These are phyloP conservation scores for Pseudolycoriella hygida DNA, from an alignment of 2,888 invertebrate genomes.

Conservation along the genomic window DNA sequence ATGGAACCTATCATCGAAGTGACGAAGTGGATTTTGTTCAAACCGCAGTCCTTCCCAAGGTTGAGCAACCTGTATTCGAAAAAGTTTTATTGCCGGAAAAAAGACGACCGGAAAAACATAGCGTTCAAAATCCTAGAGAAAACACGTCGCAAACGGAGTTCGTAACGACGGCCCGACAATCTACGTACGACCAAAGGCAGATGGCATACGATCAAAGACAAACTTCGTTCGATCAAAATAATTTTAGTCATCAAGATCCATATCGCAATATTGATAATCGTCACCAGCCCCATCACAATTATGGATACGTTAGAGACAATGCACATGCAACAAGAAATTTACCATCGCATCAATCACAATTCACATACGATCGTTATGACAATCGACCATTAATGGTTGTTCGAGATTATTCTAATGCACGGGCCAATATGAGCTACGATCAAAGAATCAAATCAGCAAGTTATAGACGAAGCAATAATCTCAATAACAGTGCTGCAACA, in stretches of 20 bases:
- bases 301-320: neutral
- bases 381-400: slow-evolving; percentile 8
- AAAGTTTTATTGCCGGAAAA: slow-evolving; percentile 12
- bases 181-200: neutral
- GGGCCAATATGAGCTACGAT: neutral
- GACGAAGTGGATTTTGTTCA: slow-evolving; percentile 12
- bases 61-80: slow-evolving; percentile 12
- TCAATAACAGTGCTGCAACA: neutral
- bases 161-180: neutral
- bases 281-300: neutral
- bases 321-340: neutral
- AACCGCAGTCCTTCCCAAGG: slow-evolving; percentile 10
- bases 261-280: too few species aligned
- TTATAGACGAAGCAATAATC: neutral
- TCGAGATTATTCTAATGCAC: slow-evolving; percentile 7
- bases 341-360: neutral
- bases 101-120: slow-evolving; percentile 6
- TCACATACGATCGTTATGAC: slow-evolving; percentile 4
- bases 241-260: neutral
- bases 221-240: neutral
- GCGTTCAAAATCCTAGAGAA: slow-evolving; percentile 4
- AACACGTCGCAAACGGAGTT: neutral
- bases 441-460: neutral
- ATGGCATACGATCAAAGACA: neutral
- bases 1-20: slow-evolving; percentile 11